phyloP scores from a whole-genome alignment of 1,140 invertebrate genomes.

The Drosophila equinoxialis region DNA sequence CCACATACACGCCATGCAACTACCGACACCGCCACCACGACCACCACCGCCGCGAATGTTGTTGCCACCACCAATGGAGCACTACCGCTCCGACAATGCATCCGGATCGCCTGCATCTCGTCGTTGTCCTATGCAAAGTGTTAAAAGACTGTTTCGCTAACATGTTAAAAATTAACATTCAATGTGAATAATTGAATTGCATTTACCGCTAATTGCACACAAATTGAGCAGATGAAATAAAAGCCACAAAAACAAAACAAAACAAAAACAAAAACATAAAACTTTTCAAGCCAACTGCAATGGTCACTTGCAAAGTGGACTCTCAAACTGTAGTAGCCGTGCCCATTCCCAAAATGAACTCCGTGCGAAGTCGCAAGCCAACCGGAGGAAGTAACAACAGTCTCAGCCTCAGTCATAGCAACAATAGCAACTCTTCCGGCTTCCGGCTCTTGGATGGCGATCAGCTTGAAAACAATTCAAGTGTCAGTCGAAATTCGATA shows the following conservation, averaged over 20 bases:
- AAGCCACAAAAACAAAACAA: constrained; percentile 13
- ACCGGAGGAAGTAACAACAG: constrained; percentile 55
- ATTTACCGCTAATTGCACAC: constrained; percentile 75
- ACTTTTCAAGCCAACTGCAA: constrained; percentile 30
- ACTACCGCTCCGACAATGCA: constrained; percentile 17
- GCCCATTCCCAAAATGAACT: constrained; percentile 79
- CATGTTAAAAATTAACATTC: constrained; percentile 72
- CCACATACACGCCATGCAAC: constrained; percentile 58
- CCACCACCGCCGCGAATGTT: not conserved
- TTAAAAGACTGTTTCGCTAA: constrained; percentile 64
- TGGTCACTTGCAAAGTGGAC: constrained; percentile 81
- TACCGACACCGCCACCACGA: constrained; percentile 16
- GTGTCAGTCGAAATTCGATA: constrained; percentile 86
- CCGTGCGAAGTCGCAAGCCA: constrained; percentile 62
- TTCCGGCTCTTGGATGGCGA: constrained; percentile 83
- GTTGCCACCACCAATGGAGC: constrained; percentile 1
- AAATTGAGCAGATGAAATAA: constrained; percentile 47
- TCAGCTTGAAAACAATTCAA: constrained; percentile 84
- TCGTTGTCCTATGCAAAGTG: constrained; percentile 66
- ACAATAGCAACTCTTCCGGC: constrained; percentile 75
- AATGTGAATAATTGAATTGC: constrained; percentile 76
- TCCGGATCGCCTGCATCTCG: constrained; percentile 13
- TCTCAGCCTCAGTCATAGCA: not conserved
- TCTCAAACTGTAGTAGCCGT: constrained; percentile 67
- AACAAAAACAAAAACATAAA: constrained; percentile 22